Percentiles rank a stretch among this genome's conserved stretches.
Conservation (phyloP, 2,113 vertebrate species). For the Cyanoderma ruficeps region DNA sequence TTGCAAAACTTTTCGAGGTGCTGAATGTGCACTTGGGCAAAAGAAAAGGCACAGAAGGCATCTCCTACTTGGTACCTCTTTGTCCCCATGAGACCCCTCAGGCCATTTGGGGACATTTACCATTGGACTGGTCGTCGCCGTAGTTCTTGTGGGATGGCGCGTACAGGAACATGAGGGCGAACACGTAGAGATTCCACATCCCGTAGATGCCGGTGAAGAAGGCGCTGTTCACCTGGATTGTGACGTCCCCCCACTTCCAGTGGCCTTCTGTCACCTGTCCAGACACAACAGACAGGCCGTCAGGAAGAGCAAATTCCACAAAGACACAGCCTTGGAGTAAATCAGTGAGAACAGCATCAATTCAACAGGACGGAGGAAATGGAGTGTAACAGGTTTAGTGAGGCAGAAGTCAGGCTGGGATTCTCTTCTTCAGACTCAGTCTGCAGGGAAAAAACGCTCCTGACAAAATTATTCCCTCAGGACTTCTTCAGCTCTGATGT, state of each 20-base stretch:
- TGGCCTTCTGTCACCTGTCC: slow-evolving; percentile 92
- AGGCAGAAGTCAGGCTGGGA: not conserved
- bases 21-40: not conserved
- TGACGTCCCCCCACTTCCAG: slow-evolving; percentile 93
- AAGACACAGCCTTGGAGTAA: not conserved
- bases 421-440: not conserved
- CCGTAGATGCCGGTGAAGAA: slow-evolving; percentile 98
- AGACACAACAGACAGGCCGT: not conserved
- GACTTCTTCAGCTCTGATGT: not conserved
- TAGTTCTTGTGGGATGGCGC: slow-evolving; percentile 97
- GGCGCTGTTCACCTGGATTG: slow-evolving; percentile 91
- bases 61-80: rapidly evolving
- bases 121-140: slow-evolving; percentile 88
- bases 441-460: not conserved
- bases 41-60: no score
- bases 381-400: not conserved
- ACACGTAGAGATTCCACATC: slow-evolving; percentile 99
- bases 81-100: not conserved
- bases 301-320: not conserved
- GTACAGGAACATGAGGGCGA: slow-evolving; percentile 97
- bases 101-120: slow-evolving; percentile 11
- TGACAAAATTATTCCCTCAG: not conserved
- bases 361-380: not conserved
- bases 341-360: not conserved
- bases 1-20: no score